phyloP scores from a whole-genome alignment of 2,888 invertebrate species.

The Drosophila dives region DNA sequence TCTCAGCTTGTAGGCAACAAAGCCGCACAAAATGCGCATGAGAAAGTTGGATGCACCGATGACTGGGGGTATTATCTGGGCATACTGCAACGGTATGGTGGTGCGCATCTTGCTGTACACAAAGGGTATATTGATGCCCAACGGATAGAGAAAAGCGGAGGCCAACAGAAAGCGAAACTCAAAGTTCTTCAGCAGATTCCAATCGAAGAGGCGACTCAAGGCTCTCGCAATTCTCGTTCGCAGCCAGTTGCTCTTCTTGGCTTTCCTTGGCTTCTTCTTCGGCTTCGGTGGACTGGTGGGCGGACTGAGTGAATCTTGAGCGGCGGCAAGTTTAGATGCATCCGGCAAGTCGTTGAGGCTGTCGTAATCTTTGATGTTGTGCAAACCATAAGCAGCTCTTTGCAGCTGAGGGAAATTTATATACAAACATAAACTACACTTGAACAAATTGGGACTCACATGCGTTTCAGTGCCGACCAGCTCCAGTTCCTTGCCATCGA shows the following conservation, averaged over 20 bases:
- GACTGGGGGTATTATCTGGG: slow-evolving; percentile 77
- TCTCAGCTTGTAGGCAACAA: slow-evolving; percentile 69
- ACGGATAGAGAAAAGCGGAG: slow-evolving; percentile 89
- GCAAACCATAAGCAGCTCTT: slow-evolving; percentile 53
- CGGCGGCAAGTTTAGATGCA: neutral
- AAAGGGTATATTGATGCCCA: slow-evolving; percentile 93
- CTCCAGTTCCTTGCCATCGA: slow-evolving; percentile 58
- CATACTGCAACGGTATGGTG: slow-evolving; percentile 73
- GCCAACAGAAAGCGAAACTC: slow-evolving; percentile 83
- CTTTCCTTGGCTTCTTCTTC: slow-evolving; percentile 32
- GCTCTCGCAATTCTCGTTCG: slow-evolving; percentile 57
- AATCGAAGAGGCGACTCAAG: slow-evolving; percentile 71
- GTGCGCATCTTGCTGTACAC: slow-evolving; percentile 87
- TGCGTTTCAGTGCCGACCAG: slow-evolving; percentile 46
- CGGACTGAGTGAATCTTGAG: neutral
- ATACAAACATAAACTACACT: too few relatives aligned
- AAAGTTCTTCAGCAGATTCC: slow-evolving; percentile 59
- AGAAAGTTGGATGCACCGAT: slow-evolving; percentile 91
- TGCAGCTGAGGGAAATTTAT: slow-evolving; percentile 34
- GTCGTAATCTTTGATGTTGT: slow-evolving; percentile 53
- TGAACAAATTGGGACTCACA: slow-evolving; percentile 35
- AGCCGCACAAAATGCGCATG: slow-evolving; percentile 74
- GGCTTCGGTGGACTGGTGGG: neutral
- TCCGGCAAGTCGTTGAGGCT: slow-evolving; percentile 2
- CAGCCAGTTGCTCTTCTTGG: slow-evolving; percentile 39